Base-by-base conservation (phyloP, 1,140 invertebrate species). In the Drosophila hydei region DNA sequence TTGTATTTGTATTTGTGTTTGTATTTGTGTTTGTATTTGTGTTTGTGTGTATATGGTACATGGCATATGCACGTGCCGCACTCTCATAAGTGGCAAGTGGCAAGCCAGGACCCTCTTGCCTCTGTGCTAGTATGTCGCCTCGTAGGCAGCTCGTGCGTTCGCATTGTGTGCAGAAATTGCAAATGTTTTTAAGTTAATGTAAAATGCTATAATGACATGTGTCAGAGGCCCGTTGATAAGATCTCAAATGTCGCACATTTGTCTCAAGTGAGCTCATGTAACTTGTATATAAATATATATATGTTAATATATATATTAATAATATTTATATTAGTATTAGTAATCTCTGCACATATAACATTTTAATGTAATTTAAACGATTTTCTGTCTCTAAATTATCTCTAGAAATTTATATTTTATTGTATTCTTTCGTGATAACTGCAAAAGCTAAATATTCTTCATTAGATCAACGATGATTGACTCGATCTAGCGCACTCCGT, bases 101-200 rank as follows among this genome's bases (percentile, higher is more conserved):
- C 56, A 47, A 47, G 40, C 14, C 51, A 55, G 48, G 70, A 55
- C 42, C 65, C 58, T 58, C 63, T 33, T n/a, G n/a, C n/a, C n/a
- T n/a, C n/a, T n/a, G 7, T 55, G 50, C 47, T 16, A 50, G 47
- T 16, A 8, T 50, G 23, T 30, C 47, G 47, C 12, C 47, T 30
- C 14, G 1, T 9, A 51, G 25, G 42, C 16, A 52, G 12, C 40
- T 51, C 50, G 60, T 33, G 63, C 63, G 42, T 2, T 27, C 50
- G 8, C 75, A 59, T 77, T 87, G 75, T 75, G 45, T 27, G 45
- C 65, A 77, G 59, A 87, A 81, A 87, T 87, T 81, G 81, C 77
- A 87, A 87, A 87, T 87, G 81, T 88, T 87, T 85, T 87, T 75
- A 81, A 87, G 77, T 87, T 88, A 87, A 87, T 88, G 81, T 88